Evolutionary conservation across 2,797 vertebrate species (phyloP).

Genomic region (Sebastes nivosus): DNA sequence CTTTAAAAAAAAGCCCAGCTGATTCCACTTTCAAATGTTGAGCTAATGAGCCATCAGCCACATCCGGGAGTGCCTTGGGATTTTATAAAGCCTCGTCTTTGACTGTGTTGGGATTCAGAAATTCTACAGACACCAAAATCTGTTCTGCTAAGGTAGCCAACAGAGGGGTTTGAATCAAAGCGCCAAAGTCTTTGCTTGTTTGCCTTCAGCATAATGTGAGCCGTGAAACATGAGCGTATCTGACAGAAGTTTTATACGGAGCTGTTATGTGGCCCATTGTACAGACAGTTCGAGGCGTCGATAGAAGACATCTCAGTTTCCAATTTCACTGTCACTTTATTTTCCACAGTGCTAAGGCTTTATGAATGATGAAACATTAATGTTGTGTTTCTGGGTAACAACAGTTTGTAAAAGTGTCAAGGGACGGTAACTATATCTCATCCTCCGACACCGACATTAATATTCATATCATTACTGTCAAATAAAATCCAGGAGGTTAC

Average conservation of each 20-base stretch:
- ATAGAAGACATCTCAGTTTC: constrained; percentile 13
- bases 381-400: constrained; percentile 14
- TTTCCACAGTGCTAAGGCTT: neutral
- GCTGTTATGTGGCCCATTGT: neutral
- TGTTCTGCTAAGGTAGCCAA: constrained; percentile 47
- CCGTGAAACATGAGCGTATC: constrained; percentile 18
- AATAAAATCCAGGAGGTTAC: neutral
- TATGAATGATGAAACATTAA: constrained; percentile 30
- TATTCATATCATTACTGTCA: constrained; percentile 9
- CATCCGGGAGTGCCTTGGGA: constrained; percentile 45
- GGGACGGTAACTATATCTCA: neutral
- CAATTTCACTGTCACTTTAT: constrained; percentile 8
- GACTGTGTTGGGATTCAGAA: constrained; percentile 42
- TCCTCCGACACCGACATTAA: constrained; percentile 10
- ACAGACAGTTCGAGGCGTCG: neutral
- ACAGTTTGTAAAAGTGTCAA: neutral
- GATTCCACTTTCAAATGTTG: constrained; percentile 56
- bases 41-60: constrained; percentile 63
- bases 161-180: constrained; percentile 45
- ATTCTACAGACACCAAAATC: constrained; percentile 43
- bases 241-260: constrained; percentile 16
- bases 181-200: constrained; percentile 37
- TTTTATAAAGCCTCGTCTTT: constrained; percentile 38
- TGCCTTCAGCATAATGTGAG: constrained; percentile 44
- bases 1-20: constrained; percentile 20